Conservation (phyloP, 2,797 vertebrate species). For the Phrynocephalus vlangalii region DNA sequence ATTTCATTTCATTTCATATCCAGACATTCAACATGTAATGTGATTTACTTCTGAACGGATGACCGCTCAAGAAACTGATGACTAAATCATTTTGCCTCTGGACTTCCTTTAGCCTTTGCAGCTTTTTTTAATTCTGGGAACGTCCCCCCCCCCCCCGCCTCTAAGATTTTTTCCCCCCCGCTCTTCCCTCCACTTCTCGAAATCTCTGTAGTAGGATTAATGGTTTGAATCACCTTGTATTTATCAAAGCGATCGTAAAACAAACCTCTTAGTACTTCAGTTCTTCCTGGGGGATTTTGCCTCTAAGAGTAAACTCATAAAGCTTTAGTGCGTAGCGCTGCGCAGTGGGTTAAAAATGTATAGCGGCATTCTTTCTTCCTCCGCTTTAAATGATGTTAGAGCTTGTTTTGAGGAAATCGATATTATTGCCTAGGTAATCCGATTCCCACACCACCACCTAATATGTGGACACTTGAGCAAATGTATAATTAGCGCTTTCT, state of each 20-base stretch:
- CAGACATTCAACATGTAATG: constrained; percentile 59
- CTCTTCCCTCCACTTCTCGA: not conserved
- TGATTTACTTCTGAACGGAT: constrained; percentile 28
- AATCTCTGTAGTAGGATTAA: constrained; percentile 34
- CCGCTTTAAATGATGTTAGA: too few species aligned
- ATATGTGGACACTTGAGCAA: constrained; percentile 55
- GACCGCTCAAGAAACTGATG: too few species aligned
- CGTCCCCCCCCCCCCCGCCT: not conserved
- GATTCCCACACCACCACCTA: constrained; percentile 51
- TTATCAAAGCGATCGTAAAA: not conserved
- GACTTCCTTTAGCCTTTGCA: constrained; percentile 19
- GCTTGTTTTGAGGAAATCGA: constrained; percentile 65
- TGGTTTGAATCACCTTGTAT: constrained; percentile 47
- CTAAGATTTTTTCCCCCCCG: not conserved
- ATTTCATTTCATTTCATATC: constrained; percentile 61
- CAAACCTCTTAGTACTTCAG: constrained; percentile 52
- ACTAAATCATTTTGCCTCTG: constrained; percentile 39
- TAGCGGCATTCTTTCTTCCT: too few species aligned
- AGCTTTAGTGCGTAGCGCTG: not conserved
- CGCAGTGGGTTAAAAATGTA: not conserved
- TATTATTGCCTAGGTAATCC: constrained; percentile 63
- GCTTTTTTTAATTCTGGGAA: too few species aligned
- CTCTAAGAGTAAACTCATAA: not conserved
- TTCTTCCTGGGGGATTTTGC: constrained; percentile 42
- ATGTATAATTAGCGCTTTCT: constrained; percentile 30